Percentiles rank a stretch among this genome's conserved stretches.
phyloP scores from a whole-genome alignment of 2,888 invertebrate genomes.

The Stictocephala bisonia region DNA sequence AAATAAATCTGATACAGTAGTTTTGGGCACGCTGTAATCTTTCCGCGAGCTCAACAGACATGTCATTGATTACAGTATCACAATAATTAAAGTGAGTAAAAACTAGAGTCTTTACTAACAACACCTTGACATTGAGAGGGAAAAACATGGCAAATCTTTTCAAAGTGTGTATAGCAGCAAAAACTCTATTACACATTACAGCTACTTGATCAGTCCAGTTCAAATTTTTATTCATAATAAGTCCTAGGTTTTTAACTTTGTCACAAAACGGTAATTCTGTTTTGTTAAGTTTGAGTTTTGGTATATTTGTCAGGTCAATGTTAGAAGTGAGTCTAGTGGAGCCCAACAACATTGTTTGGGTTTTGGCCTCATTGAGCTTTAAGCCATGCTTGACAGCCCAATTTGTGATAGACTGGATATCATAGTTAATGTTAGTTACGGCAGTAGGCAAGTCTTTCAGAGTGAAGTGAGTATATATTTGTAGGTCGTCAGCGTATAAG shows the following conservation, averaged over 20 bases:
- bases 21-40: conserved; percentile 29
- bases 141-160: neutral
- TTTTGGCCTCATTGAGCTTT: conserved; percentile 13
- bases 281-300: neutral
- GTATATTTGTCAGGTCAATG: neutral
- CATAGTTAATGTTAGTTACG: conserved; percentile 13
- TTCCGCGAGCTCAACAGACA: conserved; percentile 19
- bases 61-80: conserved; percentile 22
- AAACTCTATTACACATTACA: conserved; percentile 13
- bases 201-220: conserved; percentile 13
- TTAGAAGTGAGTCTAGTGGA: neutral
- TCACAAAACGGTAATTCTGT: neutral
- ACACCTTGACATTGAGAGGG: neutral
- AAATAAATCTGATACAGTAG: conserved; percentile 22
- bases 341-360: conserved; percentile 5
- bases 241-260: conserved; percentile 22
- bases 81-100: conserved; percentile 33
- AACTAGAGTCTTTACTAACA: conserved; percentile 4
- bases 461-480: conserved; percentile 3
- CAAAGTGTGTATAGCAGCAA: conserved; percentile 15
- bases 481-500: conserved; percentile 27
- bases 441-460: neutral
- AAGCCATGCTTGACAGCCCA: conserved; percentile 4
- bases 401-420: neutral
- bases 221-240: conserved; percentile 15